phyloP scores from a whole-genome alignment of 1,140 invertebrate genomes.

The Eueides isabella region DNA sequence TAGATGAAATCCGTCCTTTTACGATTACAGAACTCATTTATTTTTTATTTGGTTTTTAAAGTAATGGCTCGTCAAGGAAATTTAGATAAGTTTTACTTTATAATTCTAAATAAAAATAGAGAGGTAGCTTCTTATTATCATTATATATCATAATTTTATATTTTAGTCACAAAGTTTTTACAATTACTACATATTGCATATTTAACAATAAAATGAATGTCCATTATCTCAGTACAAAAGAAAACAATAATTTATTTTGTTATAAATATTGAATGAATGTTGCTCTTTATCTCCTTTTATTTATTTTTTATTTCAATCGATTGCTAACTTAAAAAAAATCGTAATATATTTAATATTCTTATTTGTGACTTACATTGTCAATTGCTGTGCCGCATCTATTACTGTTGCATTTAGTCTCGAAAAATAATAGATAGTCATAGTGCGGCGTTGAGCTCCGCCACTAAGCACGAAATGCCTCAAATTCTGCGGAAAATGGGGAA shows the following conservation, averaged over 20 bases:
- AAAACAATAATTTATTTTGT: slow-evolving; percentile 7
- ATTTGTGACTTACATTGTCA: slow-evolving; percentile 19
- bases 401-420: slow-evolving; percentile 1
- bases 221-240: slow-evolving; percentile 12
- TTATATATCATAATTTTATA: neutral
- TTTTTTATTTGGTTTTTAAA: neutral
- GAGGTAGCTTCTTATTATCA: neutral
- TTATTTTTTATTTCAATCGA: neutral
- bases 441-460: too few relatives aligned
- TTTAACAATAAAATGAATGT: slow-evolving; percentile 7
- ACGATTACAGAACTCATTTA: neutral
- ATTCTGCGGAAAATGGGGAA: too few relatives aligned
- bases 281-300: neutral
- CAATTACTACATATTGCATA: neutral
- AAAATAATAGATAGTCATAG: neutral
- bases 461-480: too few relatives aligned
- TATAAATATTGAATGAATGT: slow-evolving; percentile 8
- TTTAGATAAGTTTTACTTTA: neutral
- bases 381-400: slow-evolving; percentile 20
- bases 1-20: slow-evolving; percentile 22
- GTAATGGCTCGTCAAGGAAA: slow-evolving; percentile 7
- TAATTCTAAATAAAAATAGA: neutral
- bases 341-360: neutral
- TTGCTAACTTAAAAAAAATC: neutral
- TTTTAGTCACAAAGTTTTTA: slow-evolving; percentile 8